Base-by-base conservation (phyloP, 2,797 vertebrate species). In the Anableps anableps region DNA sequence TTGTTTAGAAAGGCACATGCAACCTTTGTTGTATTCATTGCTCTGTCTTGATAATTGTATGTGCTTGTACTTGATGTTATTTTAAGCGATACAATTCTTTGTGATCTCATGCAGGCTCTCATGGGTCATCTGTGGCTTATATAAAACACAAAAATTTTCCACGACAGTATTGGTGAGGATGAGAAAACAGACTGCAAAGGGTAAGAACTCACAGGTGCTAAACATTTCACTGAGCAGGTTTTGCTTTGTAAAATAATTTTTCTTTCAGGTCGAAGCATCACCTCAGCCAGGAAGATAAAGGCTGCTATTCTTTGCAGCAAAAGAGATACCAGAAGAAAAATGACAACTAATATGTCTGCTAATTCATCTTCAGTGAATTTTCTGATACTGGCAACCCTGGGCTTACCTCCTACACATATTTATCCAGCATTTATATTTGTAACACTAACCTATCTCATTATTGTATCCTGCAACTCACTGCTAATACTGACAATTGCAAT, bases 361-460 rank as follows among this genome's bases (percentile, higher is more conserved):
- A 93, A 92, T 55, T 34, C 11, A 17, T 90, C 88, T 36, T 74
- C 19, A n/a, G 0, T 0, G 31, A 43, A 74, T 3, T 4, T 88
- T 26, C 76, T 95, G 4, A 88, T 64, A 7, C 1, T 95, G 64
- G 62, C 80, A 72, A 1, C 88, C 31, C 66, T 95, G 21, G 79
- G 43, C 0, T 31, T 95, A 68, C 34, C 85, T 38, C 9, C 78
- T 43, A 29, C 13, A 7, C 17, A 64, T 11, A 34, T 92, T 23
- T 92, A 94, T 45, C 93, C 93, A 47, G 85, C 82, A 0, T 93
- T 94, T 58, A 0, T 94, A 5, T 88, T 95, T 72, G 93, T 86
- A 19, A 86, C 86, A 2, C 23, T 94, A 5, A 66, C 78, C 0
- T 96, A 96, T 85, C 5, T 92, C 13, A 8, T 85, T 0, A 93